phyloP scores from a whole-genome alignment of 2,113 vertebrate genomes.

The Sciurus niger region DNA sequence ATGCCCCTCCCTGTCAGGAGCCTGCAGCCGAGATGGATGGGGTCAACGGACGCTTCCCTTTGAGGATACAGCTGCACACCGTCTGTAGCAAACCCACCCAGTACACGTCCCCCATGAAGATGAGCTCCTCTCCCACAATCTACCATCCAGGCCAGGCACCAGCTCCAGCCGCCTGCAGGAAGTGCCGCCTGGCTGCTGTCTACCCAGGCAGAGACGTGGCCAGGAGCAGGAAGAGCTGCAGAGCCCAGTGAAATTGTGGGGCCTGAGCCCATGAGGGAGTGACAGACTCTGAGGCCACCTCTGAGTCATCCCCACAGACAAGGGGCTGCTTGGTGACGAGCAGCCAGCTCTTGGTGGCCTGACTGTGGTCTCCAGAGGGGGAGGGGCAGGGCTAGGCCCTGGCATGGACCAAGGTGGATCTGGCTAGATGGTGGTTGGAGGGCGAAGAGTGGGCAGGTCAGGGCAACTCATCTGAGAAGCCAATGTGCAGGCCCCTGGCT shows the following conservation, averaged over 20 bases:
- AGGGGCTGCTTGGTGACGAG: neutral
- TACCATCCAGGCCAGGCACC: neutral
- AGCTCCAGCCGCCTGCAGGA: neutral
- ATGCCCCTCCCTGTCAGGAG: fast-evolving
- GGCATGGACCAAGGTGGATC: neutral
- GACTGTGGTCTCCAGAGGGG: neutral
- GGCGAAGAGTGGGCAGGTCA: no score
- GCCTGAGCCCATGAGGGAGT: no score
- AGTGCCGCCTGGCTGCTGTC: no score
- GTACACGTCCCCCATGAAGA: neutral
- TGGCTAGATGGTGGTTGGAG: neutral
- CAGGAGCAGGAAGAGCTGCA: no score
- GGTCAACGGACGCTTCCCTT: no score
- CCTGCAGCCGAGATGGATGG: fast-evolving
- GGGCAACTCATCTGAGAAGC: neutral
- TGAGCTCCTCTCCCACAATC: neutral
- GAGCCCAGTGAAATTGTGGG: neutral
- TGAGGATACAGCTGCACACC: neutral
- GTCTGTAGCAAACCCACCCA: neutral
- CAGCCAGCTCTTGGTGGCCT: no score
- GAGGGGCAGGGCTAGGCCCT: fast-evolving
- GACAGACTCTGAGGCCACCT: neutral
- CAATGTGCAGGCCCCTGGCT: neutral
- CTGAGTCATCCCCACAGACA: fast-evolving
- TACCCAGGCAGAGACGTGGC: neutral